phyloP scores from a whole-genome alignment of 2,888 invertebrate genomes.

The Disparrhopalites patrizii region DNA sequence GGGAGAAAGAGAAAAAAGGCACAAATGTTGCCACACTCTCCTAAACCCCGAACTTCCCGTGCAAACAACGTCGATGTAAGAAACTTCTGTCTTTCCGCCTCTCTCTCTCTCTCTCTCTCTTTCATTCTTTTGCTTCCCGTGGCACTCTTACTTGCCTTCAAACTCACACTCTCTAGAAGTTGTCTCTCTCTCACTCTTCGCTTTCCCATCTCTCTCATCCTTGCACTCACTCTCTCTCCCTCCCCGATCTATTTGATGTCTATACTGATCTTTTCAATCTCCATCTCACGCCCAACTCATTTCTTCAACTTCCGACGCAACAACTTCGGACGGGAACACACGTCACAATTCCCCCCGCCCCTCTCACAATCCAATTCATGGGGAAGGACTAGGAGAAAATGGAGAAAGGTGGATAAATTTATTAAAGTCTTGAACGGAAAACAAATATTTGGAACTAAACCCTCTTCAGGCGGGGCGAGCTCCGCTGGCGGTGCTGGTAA shows the following conservation, averaged over 20 bases:
- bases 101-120: conserved; percentile 17
- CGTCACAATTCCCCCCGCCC: background rate
- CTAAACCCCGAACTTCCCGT: too few relatives aligned
- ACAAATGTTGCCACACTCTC: too few relatives aligned
- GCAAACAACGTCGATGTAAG: too few relatives aligned
- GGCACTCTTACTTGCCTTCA: conserved; percentile 2
- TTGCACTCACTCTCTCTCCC: conserved; percentile 18
- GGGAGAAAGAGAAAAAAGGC: too few relatives aligned
- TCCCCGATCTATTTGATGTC: conserved; percentile 25
- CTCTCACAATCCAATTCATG: conserved; percentile 1
- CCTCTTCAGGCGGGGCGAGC: too few relatives aligned
- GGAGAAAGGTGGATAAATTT: too few relatives aligned
- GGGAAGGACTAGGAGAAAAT: too few relatives aligned
- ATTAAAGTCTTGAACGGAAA: too few relatives aligned
- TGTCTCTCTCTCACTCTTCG: conserved; percentile 18
- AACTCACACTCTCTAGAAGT: conserved; percentile 8
- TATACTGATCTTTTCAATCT: conserved; percentile 38
- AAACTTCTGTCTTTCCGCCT: conserved; percentile 20
- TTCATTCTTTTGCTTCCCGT: too few relatives aligned
- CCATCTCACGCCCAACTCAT: conserved; percentile 48
- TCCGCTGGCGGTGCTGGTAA: too few relatives aligned
- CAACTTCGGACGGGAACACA: conserved; percentile 27
- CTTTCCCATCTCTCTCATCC: conserved; percentile 14
- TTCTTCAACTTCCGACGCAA: conserved; percentile 34
- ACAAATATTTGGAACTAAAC: too few relatives aligned